A percentile compares a stretch with the other conserved stretches of the same genome.
Evolutionary conservation across 2,797 vertebrate species (phyloP).

Genomic region (Falco concolor): DNA sequence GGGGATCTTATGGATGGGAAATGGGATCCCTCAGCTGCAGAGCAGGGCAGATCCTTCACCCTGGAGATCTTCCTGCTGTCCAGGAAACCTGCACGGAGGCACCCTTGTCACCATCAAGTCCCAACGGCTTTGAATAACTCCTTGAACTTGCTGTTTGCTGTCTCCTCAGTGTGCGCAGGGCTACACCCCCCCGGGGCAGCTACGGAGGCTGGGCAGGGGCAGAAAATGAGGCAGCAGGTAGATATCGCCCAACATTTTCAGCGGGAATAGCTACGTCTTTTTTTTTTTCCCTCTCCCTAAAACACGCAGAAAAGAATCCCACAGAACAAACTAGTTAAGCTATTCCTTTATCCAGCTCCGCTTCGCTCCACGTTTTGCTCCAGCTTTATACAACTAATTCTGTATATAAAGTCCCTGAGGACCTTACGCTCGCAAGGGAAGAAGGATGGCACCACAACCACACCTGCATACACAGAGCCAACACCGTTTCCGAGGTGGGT

Average conservation of each 20-base stretch:
- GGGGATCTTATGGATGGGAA: fast-evolving
- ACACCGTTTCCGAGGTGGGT: not conserved
- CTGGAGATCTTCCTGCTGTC: not conserved
- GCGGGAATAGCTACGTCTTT: too few species aligned
- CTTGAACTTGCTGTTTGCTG: not conserved
- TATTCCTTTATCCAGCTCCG: not conserved
- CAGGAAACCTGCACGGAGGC: not conserved
- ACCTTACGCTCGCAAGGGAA: not conserved
- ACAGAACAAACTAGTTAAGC: not conserved
- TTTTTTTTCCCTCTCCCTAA: not conserved
- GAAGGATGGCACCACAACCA: not conserved
- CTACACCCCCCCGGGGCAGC: not conserved
- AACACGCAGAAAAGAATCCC: not conserved
- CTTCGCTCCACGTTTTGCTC: not conserved
- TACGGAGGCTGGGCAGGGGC: too few species aligned
- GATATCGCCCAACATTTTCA: not conserved
- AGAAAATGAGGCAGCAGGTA: not conserved
- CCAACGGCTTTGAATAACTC: not conserved
- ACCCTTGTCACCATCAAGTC: not conserved
- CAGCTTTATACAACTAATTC: not conserved
- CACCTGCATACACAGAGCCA: not conserved
- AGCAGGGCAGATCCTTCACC: not conserved
- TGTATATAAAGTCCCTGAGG: not conserved
- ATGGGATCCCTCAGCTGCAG: not conserved
- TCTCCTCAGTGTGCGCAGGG: not conserved